Base-by-base conservation (phyloP, 2,113 vertebrate species). In the Epinephelus cyanopodus region DNA sequence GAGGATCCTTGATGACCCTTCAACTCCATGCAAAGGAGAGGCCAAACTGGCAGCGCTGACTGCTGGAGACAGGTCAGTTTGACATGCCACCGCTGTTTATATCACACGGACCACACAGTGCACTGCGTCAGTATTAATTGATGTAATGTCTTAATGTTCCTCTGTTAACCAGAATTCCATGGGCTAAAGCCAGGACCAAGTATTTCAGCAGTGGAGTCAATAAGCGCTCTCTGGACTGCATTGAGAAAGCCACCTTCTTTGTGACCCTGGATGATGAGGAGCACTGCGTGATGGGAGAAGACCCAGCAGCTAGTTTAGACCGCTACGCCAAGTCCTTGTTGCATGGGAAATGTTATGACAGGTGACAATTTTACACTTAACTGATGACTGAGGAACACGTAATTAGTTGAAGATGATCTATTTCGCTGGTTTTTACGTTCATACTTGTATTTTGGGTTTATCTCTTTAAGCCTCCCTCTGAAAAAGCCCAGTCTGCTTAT, bases 231-330 rank as follows among this genome's bases (percentile, higher is more conserved):
- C 84, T 98, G 86, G 96, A 96, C 83, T 92, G 93, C 1, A 95
- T 98, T 6, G 97, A 98, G 84, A 96, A 92, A 77, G 97, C 97
- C 0, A 97, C 97, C 1, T 98, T 98, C 92, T 97, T 98, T 17
- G 95, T 98, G 50, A 94, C 95, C 0, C 92, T 98, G 19, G 97
- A 97, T 27, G 94, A 96, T 0, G 95, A 95, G 2, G 96, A 97
- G 0, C 95, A 95, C 10, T 96, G 96, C 68, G 94, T 97, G 82
- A 90, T 89, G 89, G 94, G 86, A 75, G 94, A 97, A 11, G 94
- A 98, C 84, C 95, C 96, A 0, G 90, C 84, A 0, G 92, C 86
- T 0, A 96, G 95, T 12, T 79, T 98, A 77, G 97, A 97, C 12
- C 83, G 88, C 52, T 98, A 97, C 0, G 96, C 96, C 23, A 97